phyloP scores from a whole-genome alignment of 2,888 invertebrate species.

The Lasioglossum calceatum region DNA sequence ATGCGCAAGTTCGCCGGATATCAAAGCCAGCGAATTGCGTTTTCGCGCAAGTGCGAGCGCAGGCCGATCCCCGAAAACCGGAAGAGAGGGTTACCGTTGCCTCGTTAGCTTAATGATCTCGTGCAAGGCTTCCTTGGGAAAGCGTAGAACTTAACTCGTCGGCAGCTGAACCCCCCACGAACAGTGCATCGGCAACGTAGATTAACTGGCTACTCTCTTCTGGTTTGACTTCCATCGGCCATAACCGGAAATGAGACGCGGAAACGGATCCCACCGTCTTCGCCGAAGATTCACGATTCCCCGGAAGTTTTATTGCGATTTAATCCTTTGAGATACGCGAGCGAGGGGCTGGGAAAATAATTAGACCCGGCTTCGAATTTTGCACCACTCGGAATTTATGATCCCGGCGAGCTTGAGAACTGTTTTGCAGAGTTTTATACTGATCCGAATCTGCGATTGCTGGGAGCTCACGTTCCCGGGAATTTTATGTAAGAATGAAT shows the following conservation, averaged over 20 bases:
- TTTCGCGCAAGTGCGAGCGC: background rate
- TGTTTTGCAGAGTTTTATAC: background rate
- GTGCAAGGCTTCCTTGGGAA: slow-evolving; percentile 57
- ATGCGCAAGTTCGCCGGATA: slow-evolving; percentile 31
- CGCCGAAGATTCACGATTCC: background rate
- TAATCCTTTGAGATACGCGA: background rate
- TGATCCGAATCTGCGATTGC: background rate
- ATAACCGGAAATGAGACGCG: slow-evolving; percentile 25
- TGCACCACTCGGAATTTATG: background rate
- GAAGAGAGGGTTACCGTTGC: slow-evolving; percentile 59
- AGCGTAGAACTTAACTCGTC: slow-evolving; percentile 55
- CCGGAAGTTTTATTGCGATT: background rate
- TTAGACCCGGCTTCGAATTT: background rate
- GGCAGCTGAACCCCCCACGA: background rate
- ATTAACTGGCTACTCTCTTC: slow-evolving; percentile 53
- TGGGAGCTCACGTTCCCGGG: background rate
- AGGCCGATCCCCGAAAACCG: slow-evolving; percentile 42
- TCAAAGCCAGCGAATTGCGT: slow-evolving; percentile 41
- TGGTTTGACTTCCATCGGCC: slow-evolving; percentile 30
- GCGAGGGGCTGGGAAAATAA: background rate
- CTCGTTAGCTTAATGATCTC: slow-evolving; percentile 73
- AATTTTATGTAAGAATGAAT: background rate
- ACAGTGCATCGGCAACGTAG: slow-evolving; percentile 42
- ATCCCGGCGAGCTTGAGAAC: background rate
- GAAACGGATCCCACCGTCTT: background rate